Base-by-base conservation (phyloP, 2,113 vertebrate species). In the Ahaetulla prasina region DNA sequence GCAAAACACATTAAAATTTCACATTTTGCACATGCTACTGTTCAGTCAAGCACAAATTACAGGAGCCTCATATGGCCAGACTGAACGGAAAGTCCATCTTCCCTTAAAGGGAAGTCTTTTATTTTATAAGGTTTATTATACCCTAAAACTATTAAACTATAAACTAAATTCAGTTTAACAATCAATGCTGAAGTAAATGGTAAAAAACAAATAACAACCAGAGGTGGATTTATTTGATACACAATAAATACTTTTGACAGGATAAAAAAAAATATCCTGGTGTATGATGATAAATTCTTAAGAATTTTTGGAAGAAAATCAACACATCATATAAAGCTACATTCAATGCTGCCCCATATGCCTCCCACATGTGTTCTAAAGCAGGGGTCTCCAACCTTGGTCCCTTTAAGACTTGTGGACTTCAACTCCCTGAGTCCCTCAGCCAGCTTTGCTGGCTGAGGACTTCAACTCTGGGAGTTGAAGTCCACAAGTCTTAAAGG, bases 1-100 rank as follows among this genome's bases (percentile, higher is more conserved):
- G 89, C 94, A 95, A 96, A 96, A 96, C 8, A 89, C 89, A 94
- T 74, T 95, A 95, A 90, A 96, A 93, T 95, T 96, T 95, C 94
- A 96, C 92, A 94, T 93, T 89, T 91, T 95, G 91, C 91, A 91
- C 88, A 93, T 96, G 93, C 94, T 85, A 94, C 89, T 95, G 93
- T 94, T 95, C 89, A 95, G 94, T 93, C 89, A 94, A 95, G 96
- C 87, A 86, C 55, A 94, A 94, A 96, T 92, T 96, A 88, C 23
- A 87, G 91, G n/a, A 63, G 90, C 90, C 94, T 91, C 85, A 90
- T 85, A 60, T 0, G 87, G 94, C 45, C 89, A 94, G 91, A 88
- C 94, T 95, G 95, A 93, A 68, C 27, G 87, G 88, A 52, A 91
- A 96, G 86, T 47, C 93, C 94, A 90, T n/a, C 91, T 90, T 91